phyloP scores from a whole-genome alignment of 2,888 invertebrate species.

The Caenorhabditis sp. region DNA sequence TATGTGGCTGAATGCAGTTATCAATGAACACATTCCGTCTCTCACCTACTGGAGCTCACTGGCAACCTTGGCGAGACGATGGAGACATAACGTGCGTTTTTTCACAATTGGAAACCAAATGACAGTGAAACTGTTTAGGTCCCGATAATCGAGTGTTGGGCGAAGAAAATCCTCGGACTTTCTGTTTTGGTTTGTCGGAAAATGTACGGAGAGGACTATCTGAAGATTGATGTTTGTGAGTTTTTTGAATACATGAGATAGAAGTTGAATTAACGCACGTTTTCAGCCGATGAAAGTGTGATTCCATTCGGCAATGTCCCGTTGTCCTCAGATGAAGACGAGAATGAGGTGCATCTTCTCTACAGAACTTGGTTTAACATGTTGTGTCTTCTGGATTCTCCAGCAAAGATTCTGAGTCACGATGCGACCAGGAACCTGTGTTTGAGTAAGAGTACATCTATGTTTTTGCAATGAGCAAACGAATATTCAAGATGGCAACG shows the following conservation, averaged over 20 bases:
- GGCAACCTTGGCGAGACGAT: constrained; percentile 70
- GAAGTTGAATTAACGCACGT: neutral
- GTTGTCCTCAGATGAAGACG: constrained; percentile 54
- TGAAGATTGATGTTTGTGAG: constrained; percentile 68
- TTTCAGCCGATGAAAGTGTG: constrained; percentile 68
- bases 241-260: neutral
- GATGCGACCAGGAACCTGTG: constrained; percentile 65
- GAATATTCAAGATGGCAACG: constrained; percentile 63
- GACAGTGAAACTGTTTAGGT: constrained; percentile 66
- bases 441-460: constrained; percentile 64
- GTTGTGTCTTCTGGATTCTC: constrained; percentile 69
- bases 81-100: constrained; percentile 77
- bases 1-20: constrained; percentile 78
- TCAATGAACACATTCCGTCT: constrained; percentile 78
- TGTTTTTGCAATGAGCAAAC: too few relatives aligned
- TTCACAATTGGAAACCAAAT: neutral
- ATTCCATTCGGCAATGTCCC: constrained; percentile 59
- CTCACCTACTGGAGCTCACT: constrained; percentile 80
- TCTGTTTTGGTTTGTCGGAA: constrained; percentile 75
- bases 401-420: constrained; percentile 67
- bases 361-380: constrained; percentile 72
- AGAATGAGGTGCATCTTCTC: constrained; percentile 65
- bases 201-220: constrained; percentile 77
- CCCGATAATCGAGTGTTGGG: constrained; percentile 80
- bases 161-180: constrained; percentile 75